Evolutionary conservation across 2,113 vertebrate species (phyloP).

Genomic region (Willisornis vidua): DNA sequence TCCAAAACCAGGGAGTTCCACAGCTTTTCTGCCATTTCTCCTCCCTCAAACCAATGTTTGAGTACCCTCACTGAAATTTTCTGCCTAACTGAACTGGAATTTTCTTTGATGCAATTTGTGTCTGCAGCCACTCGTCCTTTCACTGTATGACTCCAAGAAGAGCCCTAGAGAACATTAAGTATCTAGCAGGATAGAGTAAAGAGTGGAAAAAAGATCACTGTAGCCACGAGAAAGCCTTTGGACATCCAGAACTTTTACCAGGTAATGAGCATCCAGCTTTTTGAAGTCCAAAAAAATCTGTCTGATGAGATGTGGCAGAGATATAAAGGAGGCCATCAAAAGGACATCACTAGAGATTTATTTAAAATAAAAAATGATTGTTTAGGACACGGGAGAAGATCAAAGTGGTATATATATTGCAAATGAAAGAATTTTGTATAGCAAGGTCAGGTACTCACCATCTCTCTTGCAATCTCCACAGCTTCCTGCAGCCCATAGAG

Average conservation of each 20-base stretch:
- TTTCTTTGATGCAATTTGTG: neutral
- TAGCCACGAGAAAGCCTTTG: neutral
- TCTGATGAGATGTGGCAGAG: neutral
- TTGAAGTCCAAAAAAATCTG: neutral
- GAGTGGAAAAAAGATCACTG: neutral
- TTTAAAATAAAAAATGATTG: neutral
- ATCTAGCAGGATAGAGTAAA: neutral
- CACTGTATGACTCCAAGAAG: neutral
- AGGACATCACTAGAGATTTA: neutral
- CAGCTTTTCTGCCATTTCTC: neutral
- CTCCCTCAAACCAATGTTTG: neutral
- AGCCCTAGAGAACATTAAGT: neutral
- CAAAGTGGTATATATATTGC: neutral
- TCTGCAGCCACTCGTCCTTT: neutral
- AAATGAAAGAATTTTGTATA: neutral
- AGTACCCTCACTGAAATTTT: neutral
- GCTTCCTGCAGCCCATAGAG: conserved; percentile 98
- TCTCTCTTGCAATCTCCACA: conserved; percentile 96
- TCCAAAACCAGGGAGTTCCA: neutral
- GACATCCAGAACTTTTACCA: neutral
- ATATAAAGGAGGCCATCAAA: neutral
- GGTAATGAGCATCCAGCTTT: neutral
- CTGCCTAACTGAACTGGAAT: neutral
- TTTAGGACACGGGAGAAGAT: neutral
- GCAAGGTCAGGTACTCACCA: conserved; percentile 80